Conservation (phyloP, 2,797 vertebrate species). For the Macropus fuliginosus region DNA sequence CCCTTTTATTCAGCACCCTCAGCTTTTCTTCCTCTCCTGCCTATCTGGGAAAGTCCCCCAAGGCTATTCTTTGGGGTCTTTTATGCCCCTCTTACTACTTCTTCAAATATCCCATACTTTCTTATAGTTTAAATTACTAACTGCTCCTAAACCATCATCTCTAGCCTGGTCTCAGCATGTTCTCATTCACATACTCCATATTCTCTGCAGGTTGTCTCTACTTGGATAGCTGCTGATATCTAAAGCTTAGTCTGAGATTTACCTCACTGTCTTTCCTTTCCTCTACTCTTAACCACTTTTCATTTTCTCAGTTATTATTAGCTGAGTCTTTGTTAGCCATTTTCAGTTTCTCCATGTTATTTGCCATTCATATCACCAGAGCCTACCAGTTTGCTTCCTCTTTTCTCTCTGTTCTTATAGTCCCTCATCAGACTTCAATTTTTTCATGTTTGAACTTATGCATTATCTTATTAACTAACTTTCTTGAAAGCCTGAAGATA, state of each 20-base stretch:
- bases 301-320: neutral
- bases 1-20: neutral
- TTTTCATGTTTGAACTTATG: no score
- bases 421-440: no score
- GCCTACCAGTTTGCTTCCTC: no score
- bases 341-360: no score
- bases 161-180: neutral
- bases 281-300: neutral
- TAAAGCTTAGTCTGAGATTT: neutral
- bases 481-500: no score
- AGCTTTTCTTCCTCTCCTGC: neutral
- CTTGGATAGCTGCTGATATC: neutral
- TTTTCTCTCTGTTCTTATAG: no score
- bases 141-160: neutral
- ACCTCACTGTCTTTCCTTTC: neutral
- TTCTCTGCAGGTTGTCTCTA: neutral
- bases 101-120: neutral
- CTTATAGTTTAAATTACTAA: neutral
- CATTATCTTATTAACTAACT: no score
- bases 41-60: neutral
- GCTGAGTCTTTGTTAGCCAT: neutral
- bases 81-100: neutral
- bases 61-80: neutral
- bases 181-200: neutral
- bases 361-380: no score